Evolutionary conservation across 30 jellyfish, hydroid and myxozoan species (phyloP).

Genomic region (Mastigias papua): DNA sequence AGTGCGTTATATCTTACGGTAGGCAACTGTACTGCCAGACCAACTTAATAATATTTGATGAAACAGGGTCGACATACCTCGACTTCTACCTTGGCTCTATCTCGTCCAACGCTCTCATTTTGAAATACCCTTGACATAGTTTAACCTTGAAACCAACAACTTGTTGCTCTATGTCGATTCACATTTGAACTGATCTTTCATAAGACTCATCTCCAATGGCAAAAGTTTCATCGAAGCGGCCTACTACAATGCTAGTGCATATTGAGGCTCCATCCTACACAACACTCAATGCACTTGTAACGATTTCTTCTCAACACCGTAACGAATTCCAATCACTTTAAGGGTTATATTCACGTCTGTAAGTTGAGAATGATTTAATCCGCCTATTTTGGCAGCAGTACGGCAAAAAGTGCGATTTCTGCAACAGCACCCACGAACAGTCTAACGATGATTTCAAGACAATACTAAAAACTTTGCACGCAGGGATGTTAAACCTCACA

Average conservation of each 20-base stretch:
- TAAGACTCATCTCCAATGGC: neutral
- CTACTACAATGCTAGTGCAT: neutral
- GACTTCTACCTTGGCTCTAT: neutral
- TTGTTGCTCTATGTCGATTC: neutral
- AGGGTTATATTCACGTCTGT: neutral
- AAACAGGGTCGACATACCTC: slow-evolving; percentile 15
- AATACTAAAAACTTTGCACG: slow-evolving; percentile 17
- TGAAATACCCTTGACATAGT: slow-evolving; percentile 18
- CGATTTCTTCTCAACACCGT: neutral
- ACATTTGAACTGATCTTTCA: neutral
- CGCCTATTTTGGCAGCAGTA: neutral
- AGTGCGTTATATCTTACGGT: neutral
- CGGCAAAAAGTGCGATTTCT: neutral
- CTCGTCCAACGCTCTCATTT: slow-evolving; percentile 21
- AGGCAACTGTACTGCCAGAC: neutral
- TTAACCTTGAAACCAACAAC: neutral
- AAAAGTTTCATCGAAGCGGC: neutral
- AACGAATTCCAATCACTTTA: neutral
- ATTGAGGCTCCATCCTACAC: neutral
- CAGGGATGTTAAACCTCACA: slow-evolving; percentile 69
- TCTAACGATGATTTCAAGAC: neutral
- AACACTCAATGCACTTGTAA: neutral
- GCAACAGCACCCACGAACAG: slow-evolving; percentile 1
- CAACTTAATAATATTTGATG: neutral
- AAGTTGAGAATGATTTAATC: neutral